Evolutionary conservation across 92 coral and sea anemone species (phyloP).

Genomic region (Palythoa grandiflora): DNA sequence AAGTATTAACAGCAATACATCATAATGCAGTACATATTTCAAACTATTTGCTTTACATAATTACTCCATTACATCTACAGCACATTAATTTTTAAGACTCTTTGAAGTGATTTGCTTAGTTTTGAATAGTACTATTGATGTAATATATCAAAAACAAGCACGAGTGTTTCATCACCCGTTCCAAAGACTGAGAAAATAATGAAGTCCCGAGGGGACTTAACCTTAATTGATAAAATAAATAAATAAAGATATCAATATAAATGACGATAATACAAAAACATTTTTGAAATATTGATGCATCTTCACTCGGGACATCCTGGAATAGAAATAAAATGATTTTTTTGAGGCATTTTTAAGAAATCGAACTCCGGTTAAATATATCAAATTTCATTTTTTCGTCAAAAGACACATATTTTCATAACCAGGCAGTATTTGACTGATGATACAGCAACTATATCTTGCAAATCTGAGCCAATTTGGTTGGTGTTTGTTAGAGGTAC

Average conservation of each 20-base stretch:
- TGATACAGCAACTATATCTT: too few species aligned
- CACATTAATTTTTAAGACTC: conserved; percentile 4
- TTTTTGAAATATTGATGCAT: neutral
- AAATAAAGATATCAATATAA: neutral
- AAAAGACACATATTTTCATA: neutral
- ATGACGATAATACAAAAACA: neutral
- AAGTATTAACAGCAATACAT: neutral
- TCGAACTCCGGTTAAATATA: neutral
- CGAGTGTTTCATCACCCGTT: too few species aligned
- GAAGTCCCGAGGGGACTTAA: too few species aligned
- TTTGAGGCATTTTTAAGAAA: neutral
- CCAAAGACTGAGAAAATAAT: too few species aligned
- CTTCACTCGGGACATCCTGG: neutral
- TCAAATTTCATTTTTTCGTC: neutral
- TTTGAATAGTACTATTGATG: neutral
- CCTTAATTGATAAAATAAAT: too few species aligned
- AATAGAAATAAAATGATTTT: neutral
- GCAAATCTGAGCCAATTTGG: too few species aligned
- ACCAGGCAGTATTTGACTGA: too few species aligned
- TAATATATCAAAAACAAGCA: neutral
- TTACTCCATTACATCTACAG: neutral
- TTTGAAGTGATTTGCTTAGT: conserved; percentile 4
- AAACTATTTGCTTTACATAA: too few species aligned
- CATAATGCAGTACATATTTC: too few species aligned
- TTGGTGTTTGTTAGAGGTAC: too few species aligned